Conservation (phyloP, 2,113 vertebrate species). For the Cyprinodon brontotheroides region DNA sequence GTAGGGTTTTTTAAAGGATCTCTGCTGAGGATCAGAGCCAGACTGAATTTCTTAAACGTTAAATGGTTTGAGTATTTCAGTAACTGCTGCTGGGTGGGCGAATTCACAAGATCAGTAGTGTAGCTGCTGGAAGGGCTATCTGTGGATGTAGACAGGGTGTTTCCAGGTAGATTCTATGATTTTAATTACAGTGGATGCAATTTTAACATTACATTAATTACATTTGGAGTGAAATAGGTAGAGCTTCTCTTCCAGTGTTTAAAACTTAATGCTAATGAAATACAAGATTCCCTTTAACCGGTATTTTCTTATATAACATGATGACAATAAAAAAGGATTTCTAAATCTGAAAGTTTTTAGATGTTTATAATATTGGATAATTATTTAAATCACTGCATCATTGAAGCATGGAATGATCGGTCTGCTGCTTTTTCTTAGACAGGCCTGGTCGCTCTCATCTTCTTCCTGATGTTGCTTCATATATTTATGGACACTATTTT, state of each 20-base stretch:
- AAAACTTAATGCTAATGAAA: neutral
- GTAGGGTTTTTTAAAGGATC: slow-evolving; percentile 15
- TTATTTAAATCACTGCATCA: neutral
- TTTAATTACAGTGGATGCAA: neutral
- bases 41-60: slow-evolving; percentile 31
- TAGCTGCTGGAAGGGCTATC: slow-evolving; percentile 32
- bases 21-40: slow-evolving; percentile 3
- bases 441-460: neutral
- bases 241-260: too few relatives aligned
- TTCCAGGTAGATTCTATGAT: slow-evolving; percentile 35
- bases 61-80: slow-evolving; percentile 18
- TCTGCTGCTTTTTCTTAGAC: neutral
- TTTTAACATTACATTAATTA: too few relatives aligned
- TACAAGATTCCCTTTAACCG: neutral
- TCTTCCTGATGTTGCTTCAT: neutral
- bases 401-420: neutral
- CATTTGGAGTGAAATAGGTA: neutral
- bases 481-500: neutral
- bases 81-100: neutral
- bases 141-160: slow-evolving; percentile 33
- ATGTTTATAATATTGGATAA: neutral
- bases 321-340: neutral
- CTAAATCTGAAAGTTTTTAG: neutral
- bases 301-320: neutral
- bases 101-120: slow-evolving; percentile 18